Evolutionary conservation across 1,140 invertebrate genomes (phyloP).

Genomic region (Muscidifurax raptorellus): DNA sequence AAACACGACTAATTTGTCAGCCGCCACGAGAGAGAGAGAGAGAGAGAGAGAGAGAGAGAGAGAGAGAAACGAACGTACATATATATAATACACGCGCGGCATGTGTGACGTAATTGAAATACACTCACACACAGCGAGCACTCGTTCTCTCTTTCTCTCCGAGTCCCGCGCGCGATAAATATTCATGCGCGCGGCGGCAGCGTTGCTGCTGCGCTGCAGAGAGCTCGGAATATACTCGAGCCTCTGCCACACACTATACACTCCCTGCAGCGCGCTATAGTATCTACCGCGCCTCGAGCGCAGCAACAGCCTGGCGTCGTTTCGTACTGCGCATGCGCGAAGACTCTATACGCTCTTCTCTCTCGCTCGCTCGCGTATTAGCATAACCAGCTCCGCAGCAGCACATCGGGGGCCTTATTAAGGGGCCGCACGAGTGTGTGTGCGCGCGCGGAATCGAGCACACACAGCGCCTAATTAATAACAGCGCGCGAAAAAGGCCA

Average conservation of each 20-base stretch:
- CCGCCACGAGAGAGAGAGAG: background rate
- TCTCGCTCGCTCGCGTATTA: conserved; percentile 15
- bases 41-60: background rate
- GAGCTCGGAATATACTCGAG: background rate
- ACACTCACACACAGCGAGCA: background rate
- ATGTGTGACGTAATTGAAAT: conserved; percentile 34
- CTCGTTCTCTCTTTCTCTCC: background rate
- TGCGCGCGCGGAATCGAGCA: background rate
- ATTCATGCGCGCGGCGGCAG: conserved; percentile 11
- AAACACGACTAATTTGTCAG: background rate
- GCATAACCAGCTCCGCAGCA: conserved; percentile 39
- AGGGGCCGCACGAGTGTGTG: conserved; percentile 6
- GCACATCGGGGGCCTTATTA: conserved; percentile 19
- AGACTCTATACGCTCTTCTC: background rate
- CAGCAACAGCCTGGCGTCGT: background rate
- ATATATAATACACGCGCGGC: background rate
- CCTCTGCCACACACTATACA: background rate
- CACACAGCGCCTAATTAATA: conserved; percentile 29
- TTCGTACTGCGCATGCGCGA: conserved; percentile 1
- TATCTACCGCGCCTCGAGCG: background rate
- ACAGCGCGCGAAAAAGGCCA: conserved; percentile 2
- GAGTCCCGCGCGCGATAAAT: conserved; percentile 8
- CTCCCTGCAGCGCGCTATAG: background rate
- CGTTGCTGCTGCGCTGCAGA: background rate
- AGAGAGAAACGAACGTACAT: background rate